phyloP scores from a whole-genome alignment of 1,140 invertebrate species.

The Nasonia giraulti region DNA sequence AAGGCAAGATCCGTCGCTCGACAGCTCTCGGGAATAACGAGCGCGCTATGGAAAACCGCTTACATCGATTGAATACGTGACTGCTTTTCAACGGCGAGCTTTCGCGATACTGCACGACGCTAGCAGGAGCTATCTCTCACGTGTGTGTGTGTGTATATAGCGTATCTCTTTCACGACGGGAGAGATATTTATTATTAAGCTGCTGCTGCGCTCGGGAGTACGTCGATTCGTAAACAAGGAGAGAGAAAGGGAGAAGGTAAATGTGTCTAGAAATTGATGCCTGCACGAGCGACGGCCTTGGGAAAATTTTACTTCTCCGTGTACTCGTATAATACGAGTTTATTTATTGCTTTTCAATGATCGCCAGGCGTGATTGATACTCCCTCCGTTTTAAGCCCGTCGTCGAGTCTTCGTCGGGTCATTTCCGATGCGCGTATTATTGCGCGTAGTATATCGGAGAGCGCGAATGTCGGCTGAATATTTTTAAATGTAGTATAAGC shows the following conservation, averaged over 20 bases:
- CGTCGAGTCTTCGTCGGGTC: not conserved
- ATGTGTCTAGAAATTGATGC: not conserved
- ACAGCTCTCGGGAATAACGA: not conserved
- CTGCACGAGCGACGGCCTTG: not conserved
- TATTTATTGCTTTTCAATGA: conserved; percentile 1
- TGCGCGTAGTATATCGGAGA: not conserved
- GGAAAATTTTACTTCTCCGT: not conserved
- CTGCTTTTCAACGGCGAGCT: conserved; percentile 28
- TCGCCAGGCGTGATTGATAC: not conserved
- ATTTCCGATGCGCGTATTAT: not conserved
- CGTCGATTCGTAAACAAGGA: not conserved
- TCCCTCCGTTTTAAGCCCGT: not conserved
- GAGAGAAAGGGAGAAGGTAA: not conserved
- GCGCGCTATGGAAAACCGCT: conserved; percentile 55
- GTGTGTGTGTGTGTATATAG: not conserved
- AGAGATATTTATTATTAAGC: conserved; percentile 16
- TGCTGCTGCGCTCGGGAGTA: not conserved
- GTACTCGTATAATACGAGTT: not conserved
- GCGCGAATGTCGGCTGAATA: not conserved
- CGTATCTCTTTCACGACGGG: not conserved
- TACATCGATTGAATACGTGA: conserved; percentile 53
- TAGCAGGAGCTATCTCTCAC: not conserved
- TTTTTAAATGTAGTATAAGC: not conserved
- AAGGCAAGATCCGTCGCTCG: not conserved
- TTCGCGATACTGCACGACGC: not conserved